Base-by-base conservation (phyloP, 2,113 vertebrate genomes). In the Haemorhous mexicanus region DNA sequence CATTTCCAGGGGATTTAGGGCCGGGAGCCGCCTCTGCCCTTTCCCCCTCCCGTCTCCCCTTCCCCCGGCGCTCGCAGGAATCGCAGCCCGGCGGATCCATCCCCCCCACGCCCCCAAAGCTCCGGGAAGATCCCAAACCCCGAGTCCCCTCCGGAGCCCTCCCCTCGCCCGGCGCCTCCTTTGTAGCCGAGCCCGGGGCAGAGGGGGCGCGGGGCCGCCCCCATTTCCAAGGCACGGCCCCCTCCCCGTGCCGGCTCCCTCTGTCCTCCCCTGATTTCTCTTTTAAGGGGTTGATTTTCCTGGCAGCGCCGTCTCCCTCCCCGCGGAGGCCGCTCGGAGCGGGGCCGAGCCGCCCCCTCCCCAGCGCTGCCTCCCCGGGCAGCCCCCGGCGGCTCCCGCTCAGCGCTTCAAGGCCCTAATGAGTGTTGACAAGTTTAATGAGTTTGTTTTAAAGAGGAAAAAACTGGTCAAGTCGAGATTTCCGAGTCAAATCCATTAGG, bases 391-490 rank as follows among this genome's bases (percentile, higher is more conserved):
- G 98, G 97, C 97, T 96, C 96, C 89, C 93, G 97, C 98, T 98
- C 97, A 98, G 96, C 97, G 97, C 98, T 98, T 98, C 97, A 98
- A 98, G 97, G 98, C 98, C 97, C 98, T 99, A 99, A 99, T 99
- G 98, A 98, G 98, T 99, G 98, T 98, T 99, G 99, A 99, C 99
- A 99, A 99, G 98, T 99, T 99, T 98, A 99, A 99, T 98, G 98
- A 98, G 98, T 98, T 98, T 98, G 98, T 98, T 99, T 98, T 98
- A 98, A 97, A 97, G 97, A 98, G 98, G 98, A 99, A 99, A 97
- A 98, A 98, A 97, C 98, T 97, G 98, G 98, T 98, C 98, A 98
- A 98, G 98, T 99, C 98, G 98, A 98, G 98, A 98, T 99, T 99
- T 99, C 99, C 98, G 98, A 99, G 98, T 99, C 99, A 98, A 98